A percentile compares a stretch with the other conserved stretches of the same genome.
phyloP scores from a whole-genome alignment of 2,113 vertebrate species.

The Anoura caudifer region DNA sequence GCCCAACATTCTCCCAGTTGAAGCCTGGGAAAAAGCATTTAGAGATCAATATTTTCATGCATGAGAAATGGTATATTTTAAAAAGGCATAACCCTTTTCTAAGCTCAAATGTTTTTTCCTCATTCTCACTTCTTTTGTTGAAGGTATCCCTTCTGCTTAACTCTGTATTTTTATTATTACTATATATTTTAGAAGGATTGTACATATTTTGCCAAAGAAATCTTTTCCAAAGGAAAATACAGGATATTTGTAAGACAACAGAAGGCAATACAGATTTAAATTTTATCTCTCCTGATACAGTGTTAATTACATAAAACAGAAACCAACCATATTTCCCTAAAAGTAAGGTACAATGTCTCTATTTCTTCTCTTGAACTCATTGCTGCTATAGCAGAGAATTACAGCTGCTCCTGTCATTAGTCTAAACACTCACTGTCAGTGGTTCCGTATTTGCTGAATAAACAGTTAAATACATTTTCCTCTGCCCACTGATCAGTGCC shows the following conservation, averaged over 20 bases:
- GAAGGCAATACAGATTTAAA: neutral
- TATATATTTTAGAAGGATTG: neutral
- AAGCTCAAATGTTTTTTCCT: neutral
- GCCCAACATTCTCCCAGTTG: constrained; percentile 15
- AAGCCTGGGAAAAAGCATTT: neutral
- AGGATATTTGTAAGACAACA: neutral
- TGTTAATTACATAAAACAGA: neutral
- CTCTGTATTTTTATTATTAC: neutral
- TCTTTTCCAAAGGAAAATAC: neutral
- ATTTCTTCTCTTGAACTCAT: neutral
- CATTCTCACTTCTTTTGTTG: neutral
- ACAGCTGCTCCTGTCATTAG: neutral
- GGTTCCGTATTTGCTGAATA: neutral
- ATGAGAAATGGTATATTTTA: neutral
- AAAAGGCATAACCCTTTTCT: neutral
- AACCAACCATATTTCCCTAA: neutral
- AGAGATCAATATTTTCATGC: constrained; percentile 28
- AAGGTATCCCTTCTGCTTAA: neutral
- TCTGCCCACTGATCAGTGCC: neutral
- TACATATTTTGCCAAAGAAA: neutral
- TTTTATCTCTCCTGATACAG: neutral
- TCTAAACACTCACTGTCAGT: neutral
- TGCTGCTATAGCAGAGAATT: neutral
- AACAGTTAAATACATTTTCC: neutral
- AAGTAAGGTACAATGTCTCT: neutral